Conservation (phyloP, 2,888 invertebrate species). For the Thymelicus acteon region DNA sequence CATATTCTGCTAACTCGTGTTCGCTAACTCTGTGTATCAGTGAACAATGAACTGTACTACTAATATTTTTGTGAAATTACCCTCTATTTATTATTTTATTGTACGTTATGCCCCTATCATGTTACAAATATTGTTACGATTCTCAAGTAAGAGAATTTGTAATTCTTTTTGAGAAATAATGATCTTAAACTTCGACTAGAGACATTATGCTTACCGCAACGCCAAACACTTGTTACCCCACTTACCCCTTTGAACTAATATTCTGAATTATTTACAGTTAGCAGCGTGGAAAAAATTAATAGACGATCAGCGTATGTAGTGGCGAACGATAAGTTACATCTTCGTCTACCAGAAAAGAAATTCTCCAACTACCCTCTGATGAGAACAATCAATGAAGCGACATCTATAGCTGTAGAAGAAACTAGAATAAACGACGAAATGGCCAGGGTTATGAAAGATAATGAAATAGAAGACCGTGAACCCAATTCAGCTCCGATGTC, state of each 20-base stretch:
- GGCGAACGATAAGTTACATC: constrained; percentile 59
- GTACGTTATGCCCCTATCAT: no score
- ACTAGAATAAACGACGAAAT: constrained; percentile 79
- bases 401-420: constrained; percentile 82
- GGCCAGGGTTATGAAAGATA: constrained; percentile 68
- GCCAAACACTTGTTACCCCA: neutral
- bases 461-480: constrained; percentile 72
- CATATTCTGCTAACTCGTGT: no score
- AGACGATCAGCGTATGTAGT: constrained; percentile 65
- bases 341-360: constrained; percentile 63
- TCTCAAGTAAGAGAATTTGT: no score
- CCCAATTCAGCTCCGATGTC: constrained; percentile 43
- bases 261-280: constrained; percentile 49
- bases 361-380: constrained; percentile 88
- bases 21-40: no score
- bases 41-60: no score
- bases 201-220: no score
- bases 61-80: no score
- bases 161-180: no score
- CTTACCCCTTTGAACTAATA: neutral
- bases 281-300: constrained; percentile 53
- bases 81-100: no score
- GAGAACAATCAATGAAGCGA: constrained; percentile 88
- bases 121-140: no score
- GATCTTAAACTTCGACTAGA: no score